Evolutionary conservation across 2,113 vertebrate genomes (phyloP).

Genomic region (Piaya cayana): DNA sequence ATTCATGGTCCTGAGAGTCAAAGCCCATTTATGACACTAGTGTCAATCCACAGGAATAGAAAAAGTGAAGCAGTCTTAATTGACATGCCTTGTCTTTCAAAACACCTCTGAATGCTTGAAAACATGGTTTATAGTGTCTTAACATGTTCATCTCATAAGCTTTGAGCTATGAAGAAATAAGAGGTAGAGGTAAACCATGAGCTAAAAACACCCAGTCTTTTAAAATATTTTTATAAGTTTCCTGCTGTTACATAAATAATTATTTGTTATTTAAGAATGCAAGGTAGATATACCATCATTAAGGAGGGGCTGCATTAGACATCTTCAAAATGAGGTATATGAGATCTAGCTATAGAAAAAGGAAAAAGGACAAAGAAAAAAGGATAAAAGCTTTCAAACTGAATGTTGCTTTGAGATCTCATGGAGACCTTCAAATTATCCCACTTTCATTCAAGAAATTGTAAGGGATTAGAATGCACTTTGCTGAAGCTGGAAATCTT

Average conservation of each 20-base stretch:
- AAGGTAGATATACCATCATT: not conserved
- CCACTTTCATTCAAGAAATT: not conserved
- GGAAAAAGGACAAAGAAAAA: not conserved
- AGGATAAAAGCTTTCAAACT: not conserved
- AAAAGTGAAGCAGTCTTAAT: not conserved
- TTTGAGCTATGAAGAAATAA: not conserved
- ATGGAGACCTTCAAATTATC: not conserved
- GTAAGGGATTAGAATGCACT: not conserved
- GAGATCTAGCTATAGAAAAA: not conserved
- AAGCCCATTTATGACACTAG: not conserved
- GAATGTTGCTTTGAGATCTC: not conserved
- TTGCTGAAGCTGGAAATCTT: not conserved
- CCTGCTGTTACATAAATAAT: not conserved
- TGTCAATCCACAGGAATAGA: not conserved
- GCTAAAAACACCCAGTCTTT: not conserved
- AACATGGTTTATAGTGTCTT: not conserved
- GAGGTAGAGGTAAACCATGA: not conserved
- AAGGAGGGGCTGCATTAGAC: not conserved
- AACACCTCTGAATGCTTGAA: not conserved
- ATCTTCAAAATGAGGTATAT: not conserved
- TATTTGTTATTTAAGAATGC: slow-evolving; percentile 13
- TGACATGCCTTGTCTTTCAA: not conserved
- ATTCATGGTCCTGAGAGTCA: not conserved
- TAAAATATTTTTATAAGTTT: not conserved
- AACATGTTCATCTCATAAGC: not conserved